Evolutionary conservation across 2,797 vertebrate genomes (phyloP).

Genomic region (Odontamblyopus rebecca): DNA sequence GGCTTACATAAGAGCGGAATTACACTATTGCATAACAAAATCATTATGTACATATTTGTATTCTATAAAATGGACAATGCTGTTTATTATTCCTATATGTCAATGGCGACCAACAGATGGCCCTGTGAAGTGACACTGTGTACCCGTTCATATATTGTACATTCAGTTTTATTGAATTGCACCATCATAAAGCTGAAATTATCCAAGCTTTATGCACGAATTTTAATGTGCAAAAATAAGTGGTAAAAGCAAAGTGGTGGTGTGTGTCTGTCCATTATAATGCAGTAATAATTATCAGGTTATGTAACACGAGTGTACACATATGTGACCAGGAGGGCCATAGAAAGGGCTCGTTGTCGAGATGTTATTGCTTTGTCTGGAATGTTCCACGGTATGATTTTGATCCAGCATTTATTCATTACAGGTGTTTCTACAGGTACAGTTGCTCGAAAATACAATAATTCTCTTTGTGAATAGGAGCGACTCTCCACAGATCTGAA

Average conservation of each 20-base stretch:
- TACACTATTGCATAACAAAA: not conserved
- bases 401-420: too few relatives aligned
- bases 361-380: too few relatives aligned
- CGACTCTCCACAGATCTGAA: too few relatives aligned
- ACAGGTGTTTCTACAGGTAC: too few relatives aligned
- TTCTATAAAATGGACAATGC: not conserved
- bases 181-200: not conserved
- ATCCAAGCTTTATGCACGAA: not conserved
- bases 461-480: too few relatives aligned
- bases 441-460: too few relatives aligned
- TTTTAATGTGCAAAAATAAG: not conserved
- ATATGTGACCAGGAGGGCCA: constrained; percentile 1
- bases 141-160: not conserved
- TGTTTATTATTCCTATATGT: not conserved
- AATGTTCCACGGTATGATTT: too few relatives aligned
- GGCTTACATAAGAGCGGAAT: not conserved
- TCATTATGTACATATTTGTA: not conserved
- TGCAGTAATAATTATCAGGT: constrained; percentile 38
- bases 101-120: constrained; percentile 8
- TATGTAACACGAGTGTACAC: constrained; percentile 47
- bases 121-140: not conserved
- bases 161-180: not conserved
- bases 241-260: constrained; percentile 12
- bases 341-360: constrained; percentile 26
- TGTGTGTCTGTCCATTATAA: constrained; percentile 23